A percentile compares a stretch with the other conserved stretches of the same genome.
These are phyloP conservation scores for Himalopsyche japonica DNA, from an alignment of 2,888 invertebrate species.

Conservation along the genomic window DNA sequence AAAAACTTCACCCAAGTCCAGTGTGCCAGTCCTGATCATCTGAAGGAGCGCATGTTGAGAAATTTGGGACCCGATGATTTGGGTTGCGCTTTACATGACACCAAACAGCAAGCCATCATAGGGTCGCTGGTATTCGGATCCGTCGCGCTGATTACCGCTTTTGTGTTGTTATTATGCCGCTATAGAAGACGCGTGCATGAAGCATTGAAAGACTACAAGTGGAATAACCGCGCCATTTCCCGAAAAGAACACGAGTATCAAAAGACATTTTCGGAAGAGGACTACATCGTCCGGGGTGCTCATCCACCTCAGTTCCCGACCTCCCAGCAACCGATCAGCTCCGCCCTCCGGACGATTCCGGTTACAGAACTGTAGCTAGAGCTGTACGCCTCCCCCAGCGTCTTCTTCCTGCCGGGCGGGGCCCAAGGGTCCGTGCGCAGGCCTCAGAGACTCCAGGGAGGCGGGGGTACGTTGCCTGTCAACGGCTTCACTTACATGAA, in stretches of 20 bases:
- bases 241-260: constrained; percentile 87
- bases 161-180: constrained; percentile 75
- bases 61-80: constrained; percentile 75
- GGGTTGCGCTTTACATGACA: constrained; percentile 80
- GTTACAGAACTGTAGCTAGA: constrained; percentile 96
- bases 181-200: constrained; percentile 81
- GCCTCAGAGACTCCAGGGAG: constrained; percentile 51
- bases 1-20: constrained; percentile 72
- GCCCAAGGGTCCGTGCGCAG: constrained; percentile 56
- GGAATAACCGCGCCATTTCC: constrained; percentile 72
- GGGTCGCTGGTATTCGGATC: constrained; percentile 75
- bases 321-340: constrained; percentile 57
- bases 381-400: constrained; percentile 87
- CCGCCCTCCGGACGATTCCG: constrained; percentile 71
- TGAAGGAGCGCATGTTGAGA: constrained; percentile 70
- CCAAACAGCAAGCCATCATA: constrained; percentile 78
- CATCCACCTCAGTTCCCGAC: constrained; percentile 60
- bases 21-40: constrained; percentile 72
- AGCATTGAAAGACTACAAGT: constrained; percentile 79
- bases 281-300: constrained; percentile 74
- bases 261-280: constrained; percentile 87
- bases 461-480: constrained; percentile 69
- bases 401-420: constrained; percentile 73
- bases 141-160: constrained; percentile 70
- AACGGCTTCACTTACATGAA: constrained; percentile 78